Base-by-base conservation (phyloP, 2,113 vertebrate genomes). In the Podarcis cretensis region DNA sequence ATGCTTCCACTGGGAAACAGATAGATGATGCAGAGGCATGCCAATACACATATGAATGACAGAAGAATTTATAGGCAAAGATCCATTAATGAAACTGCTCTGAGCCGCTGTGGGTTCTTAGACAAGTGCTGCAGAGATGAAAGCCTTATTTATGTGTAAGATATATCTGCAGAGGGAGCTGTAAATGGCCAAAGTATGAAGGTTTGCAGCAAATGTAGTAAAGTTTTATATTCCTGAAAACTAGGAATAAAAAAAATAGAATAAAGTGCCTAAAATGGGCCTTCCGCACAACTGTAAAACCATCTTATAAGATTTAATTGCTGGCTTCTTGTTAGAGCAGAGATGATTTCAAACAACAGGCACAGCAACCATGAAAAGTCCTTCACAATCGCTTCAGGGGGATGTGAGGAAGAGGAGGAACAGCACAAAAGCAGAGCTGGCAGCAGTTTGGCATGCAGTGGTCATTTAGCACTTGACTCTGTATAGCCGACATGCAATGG, bases 221-320 rank as follows among this genome's bases (percentile, higher is more conserved):
- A 97, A 96, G 95, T 96, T 97, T 97, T 97, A 97, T 94, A 71
- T 95, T 95, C 92, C 96, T 75, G 91, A 96, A 97, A 97, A 96
- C 94, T 87, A 91, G 93, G 94, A 94, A 96, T 96, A 95, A 97
- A 97, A 48, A 96, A 96, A 93, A 95, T 91, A 85, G 1, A 89
- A 71, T 93, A 87, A 90, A 96, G 96, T 77, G 94, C 94, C 88
- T 91, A 89, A 96, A 93, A 96, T 90, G 92, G 93, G 92, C 79
- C 85, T 95, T 94, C 89, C 89, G 74, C 66, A 86, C 16, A 59
- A 90, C 71, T 89, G 94, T 96, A 95, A 97, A 96, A 91, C 77
- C 90, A 92, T 92, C 94, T 92, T 92, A 16, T 65, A 89, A 88
- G 63, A 78, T 92, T 86, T 96, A 95, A 96, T 95, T 96, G 95